phyloP scores from a whole-genome alignment of 2,888 invertebrate genomes.

The Andricus curvator region DNA sequence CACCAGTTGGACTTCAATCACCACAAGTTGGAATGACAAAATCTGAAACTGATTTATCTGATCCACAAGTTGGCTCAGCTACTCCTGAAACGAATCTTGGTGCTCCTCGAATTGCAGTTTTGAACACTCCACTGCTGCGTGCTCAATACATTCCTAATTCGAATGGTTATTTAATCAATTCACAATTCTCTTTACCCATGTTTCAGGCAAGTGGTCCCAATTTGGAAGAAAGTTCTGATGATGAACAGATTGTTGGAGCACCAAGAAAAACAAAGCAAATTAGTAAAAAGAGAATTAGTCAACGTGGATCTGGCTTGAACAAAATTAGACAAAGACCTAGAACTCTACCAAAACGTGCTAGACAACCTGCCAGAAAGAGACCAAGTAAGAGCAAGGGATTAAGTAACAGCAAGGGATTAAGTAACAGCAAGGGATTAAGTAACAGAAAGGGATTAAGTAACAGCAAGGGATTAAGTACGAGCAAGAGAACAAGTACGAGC shows the following conservation, averaged over 20 bases:
- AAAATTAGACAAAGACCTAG: not conserved
- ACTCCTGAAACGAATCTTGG: not conserved
- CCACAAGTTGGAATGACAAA: not conserved
- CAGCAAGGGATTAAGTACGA: no score
- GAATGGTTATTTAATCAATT: conserved; percentile 1
- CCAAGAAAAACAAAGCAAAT: not conserved
- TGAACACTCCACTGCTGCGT: not conserved
- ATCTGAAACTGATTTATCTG: not conserved
- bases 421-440: no score
- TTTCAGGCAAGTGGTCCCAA: not conserved
- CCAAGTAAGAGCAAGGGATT: no score
- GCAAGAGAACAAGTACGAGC: no score
- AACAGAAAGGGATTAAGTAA: no score
- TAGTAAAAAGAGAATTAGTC: not conserved
- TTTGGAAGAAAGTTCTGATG: not conserved
- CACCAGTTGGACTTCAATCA: not conserved
- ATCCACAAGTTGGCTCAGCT: not conserved
- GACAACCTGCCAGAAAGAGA: not conserved
- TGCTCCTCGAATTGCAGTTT: not conserved
- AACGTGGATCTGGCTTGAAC: not conserved
- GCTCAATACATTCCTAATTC: not conserved
- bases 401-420: not conserved
- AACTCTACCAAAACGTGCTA: not conserved
- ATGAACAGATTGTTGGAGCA: not conserved
- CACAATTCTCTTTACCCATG: not conserved